Base-by-base conservation (phyloP, 1,140 invertebrate genomes). In the Aphaenogaster rudis region DNA sequence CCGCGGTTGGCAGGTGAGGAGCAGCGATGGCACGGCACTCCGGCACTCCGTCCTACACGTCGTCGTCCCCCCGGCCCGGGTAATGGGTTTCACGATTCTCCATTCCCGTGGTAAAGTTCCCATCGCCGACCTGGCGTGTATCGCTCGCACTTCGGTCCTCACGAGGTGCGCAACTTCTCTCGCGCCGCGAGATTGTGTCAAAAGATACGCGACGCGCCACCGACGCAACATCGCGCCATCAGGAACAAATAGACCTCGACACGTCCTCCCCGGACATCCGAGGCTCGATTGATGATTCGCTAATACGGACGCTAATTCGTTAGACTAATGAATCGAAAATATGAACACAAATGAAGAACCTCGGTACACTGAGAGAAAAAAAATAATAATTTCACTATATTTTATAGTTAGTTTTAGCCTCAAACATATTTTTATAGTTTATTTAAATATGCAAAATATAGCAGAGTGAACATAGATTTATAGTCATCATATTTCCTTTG, bases 71-170 rank as follows among this genome's bases (percentile, higher is more conserved):
- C 9, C 21, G 54, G 72, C 87, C 79, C 88, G 71, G 59, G 87
- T 89, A 93, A 90, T 91, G 86, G 88, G 66, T 69, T 69, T 50
- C 66, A 69, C 66, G 87, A 91, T 91, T 85, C 82, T 92, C 71
- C 80, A 92, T 90, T 92, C 88, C 91, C 94, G 93, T 94, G 94
- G 94, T 94, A 95, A 95, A 94, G 93, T 94, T 95, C 94, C 90
- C 94, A 94, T 92, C 88, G 88, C 78, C 66, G 57, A 36, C 67
- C 13, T 61, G 78, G 64, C 36, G 9, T 88, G 87, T 69, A 69
- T 91, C 88, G 88, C 72, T 88, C 63, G 76, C 74, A 48, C 72
- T 82, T 91, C 72, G 86, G 69, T 82, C 81, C 71, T 89, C 87
- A 82, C 57, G 57, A 87, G 13, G 78, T 69, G 66, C 72, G 85